Conservation (phyloP, 1,140 invertebrate genomes). For the Nasonia longicornis region DNA sequence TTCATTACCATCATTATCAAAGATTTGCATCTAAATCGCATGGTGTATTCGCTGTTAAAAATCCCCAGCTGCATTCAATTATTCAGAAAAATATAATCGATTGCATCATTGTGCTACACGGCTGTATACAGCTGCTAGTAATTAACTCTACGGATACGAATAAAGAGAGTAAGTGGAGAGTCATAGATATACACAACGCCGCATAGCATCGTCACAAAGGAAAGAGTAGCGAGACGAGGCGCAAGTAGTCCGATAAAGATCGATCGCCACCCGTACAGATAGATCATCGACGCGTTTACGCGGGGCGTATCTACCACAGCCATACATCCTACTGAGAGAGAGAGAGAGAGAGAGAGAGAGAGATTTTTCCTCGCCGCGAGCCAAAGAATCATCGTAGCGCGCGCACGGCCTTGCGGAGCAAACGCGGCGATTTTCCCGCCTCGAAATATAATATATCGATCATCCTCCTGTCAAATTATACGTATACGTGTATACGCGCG, state of each 20-base stretch:
- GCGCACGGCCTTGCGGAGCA: neutral
- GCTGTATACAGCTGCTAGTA: neutral
- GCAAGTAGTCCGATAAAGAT: constrained; percentile 31
- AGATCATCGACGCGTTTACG: constrained; percentile 25
- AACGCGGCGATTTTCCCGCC: constrained; percentile 6
- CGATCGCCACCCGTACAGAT: constrained; percentile 21
- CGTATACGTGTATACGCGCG: neutral
- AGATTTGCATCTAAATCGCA: constrained; percentile 7
- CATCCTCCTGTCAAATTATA: constrained; percentile 45
- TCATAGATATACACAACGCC: neutral
- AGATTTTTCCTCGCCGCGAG: neutral
- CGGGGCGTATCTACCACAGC: neutral
- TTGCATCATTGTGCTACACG: neutral
- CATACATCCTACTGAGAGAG: neutral
- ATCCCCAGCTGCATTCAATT: neutral
- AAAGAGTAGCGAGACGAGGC: neutral
- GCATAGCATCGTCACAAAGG: neutral
- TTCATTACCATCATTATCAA: constrained; percentile 7
- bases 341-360: neutral
- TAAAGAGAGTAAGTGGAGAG: neutral
- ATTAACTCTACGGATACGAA: neutral
- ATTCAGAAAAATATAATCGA: neutral
- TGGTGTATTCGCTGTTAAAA: neutral
- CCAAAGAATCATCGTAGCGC: neutral
- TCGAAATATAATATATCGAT: constrained; percentile 24